Base-by-base conservation (phyloP, 2,797 vertebrate species). In the Gymnoscopelus braueri region DNA sequence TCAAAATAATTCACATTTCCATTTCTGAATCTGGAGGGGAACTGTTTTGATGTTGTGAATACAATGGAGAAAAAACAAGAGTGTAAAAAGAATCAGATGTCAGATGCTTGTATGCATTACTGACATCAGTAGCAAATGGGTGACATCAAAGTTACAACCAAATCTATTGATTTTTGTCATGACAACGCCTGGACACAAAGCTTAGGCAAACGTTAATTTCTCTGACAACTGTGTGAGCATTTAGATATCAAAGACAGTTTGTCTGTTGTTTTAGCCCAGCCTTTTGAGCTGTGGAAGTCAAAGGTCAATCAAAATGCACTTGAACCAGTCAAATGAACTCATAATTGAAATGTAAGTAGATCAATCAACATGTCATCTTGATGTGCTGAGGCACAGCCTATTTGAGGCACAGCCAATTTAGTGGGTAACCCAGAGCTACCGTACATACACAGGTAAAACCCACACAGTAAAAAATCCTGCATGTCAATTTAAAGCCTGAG, bases 1-100 rank as follows among this genome's bases (percentile, higher is more conserved):
- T 94, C 92, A 95, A 95, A 96, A 94, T 95, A 94, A 91, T 92
- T 94, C 39, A 26, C 94, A 49, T 81, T 78, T 82, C 89, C 72
- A 71, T 81, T 88, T 66, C 89, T 88, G 92, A 93, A 89, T 83
- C 80, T 68, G 67, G 89, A 83, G 92, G 66, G 93, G 92, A 94
- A 93, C 85, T 88, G 93, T 92, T 79, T 80, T 82, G 80, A 81
- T 89, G 83, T 89, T 90, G 89, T 90, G 89, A 91, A 90, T 83
- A 90, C 85, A 88, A 91, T 74, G 32, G 32, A 1, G 1, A 82
- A 88, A 80, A 87, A 4, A 13, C 3, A 3, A 8, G 90, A 90
- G 90, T 91, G 83, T 80, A 90, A 83, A 87, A 93, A 92, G 90
- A 83, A 84, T 87, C 84, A 90, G 53, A 11, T 14, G 85, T 86